Percentiles rank a stretch among this genome's conserved stretches.
Conservation (phyloP, 2,113 vertebrate species). For the Nipponia nippon region DNA sequence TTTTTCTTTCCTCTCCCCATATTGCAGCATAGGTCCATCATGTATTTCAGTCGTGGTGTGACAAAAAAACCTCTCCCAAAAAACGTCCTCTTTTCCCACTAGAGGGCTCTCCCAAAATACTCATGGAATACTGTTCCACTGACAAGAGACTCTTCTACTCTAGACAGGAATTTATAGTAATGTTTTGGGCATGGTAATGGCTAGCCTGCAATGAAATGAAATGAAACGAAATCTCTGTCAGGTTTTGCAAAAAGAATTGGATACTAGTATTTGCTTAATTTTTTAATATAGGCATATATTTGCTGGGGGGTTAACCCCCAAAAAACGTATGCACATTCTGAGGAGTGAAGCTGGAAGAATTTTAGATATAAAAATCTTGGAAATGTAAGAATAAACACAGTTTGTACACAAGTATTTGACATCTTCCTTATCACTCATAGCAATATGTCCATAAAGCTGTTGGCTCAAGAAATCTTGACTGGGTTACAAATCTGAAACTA, state of each 20-base stretch:
- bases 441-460: not conserved
- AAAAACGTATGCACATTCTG: not conserved
- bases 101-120: not conserved
- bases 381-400: not conserved
- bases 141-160: not conserved
- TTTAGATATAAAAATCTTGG: not conserved
- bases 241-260: not conserved
- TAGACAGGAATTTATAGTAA: not conserved
- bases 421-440: not conserved
- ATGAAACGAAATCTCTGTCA: not conserved
- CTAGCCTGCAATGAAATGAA: not conserved
- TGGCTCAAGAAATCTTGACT: not conserved
- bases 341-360: not conserved
- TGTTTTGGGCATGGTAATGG: not conserved
- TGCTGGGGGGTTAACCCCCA: not conserved
- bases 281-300: not conserved
- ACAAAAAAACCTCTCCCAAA: not conserved
- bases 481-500: constrained; percentile 1
- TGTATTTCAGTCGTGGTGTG: not conserved
- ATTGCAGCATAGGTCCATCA: rapidly evolving
- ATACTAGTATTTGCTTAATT: not conserved
- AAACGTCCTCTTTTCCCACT: not conserved
- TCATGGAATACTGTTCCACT: not conserved
- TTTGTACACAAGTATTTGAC: not conserved
- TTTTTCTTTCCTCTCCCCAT: not conserved